Percentiles rank a stretch among this genome's conserved stretches.
These are phyloP conservation scores for Bhutanitis thaidina DNA, from an alignment of 2,888 invertebrate species.

Conservation along the genomic window DNA sequence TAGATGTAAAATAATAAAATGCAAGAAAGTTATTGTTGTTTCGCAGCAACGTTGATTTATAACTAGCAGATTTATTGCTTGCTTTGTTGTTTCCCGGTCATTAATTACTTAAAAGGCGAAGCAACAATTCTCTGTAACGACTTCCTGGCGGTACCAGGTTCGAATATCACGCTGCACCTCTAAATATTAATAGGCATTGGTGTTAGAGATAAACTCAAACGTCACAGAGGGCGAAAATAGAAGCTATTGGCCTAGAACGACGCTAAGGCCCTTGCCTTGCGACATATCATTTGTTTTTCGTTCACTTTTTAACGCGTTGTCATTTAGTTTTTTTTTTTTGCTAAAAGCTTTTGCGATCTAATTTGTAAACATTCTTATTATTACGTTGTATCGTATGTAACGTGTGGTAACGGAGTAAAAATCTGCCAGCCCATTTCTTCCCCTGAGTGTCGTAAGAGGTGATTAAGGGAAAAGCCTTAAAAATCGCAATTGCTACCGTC, in stretches of 20 bases:
- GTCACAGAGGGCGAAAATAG: slow-evolving; percentile 36
- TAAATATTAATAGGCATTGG: slow-evolving; percentile 50
- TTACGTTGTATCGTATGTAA: too few species aligned
- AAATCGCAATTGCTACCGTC: too few species aligned
- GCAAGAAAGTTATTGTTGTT: too few species aligned
- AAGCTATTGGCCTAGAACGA: slow-evolving; percentile 26
- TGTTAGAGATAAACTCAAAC: slow-evolving; percentile 29
- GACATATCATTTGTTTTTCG: slow-evolving; percentile 27
- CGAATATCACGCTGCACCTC: slow-evolving; percentile 33
- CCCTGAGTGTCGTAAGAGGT: too few species aligned
- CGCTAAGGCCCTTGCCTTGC: slow-evolving; percentile 35
- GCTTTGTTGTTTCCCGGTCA: slow-evolving; percentile 42
- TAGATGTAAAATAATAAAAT: too few species aligned
- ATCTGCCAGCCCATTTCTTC: too few species aligned
- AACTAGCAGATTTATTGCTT: slow-evolving; percentile 1
- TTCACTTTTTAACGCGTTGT: not conserved
- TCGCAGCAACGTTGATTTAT: not conserved
- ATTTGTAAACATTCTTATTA: too few species aligned
- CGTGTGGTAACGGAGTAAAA: too few species aligned
- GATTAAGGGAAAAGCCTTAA: too few species aligned
- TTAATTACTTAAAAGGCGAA: slow-evolving; percentile 56
- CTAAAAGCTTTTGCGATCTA: too few species aligned
- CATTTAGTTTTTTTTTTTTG: too few species aligned
- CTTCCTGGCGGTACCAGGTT: slow-evolving; percentile 52
- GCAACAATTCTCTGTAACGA: slow-evolving; percentile 45